Percentiles rank a stretch among this genome's conserved stretches.
Evolutionary conservation across 2,113 vertebrate species (phyloP).

Genomic region (Forbesichthys agassizii): DNA sequence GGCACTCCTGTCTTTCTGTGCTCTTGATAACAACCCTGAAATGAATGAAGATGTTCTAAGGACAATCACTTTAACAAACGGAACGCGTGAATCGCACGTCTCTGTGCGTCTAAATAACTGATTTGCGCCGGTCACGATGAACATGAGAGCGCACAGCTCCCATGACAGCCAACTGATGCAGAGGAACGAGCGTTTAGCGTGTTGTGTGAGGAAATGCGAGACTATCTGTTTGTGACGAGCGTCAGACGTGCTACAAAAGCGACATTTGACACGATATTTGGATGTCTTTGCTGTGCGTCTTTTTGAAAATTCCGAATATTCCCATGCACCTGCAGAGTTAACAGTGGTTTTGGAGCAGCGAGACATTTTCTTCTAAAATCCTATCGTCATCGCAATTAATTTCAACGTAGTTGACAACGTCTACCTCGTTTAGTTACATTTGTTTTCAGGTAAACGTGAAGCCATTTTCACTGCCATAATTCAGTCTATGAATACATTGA

Average conservation of each 20-base stretch:
- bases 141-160: constrained; percentile 31
- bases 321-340: constrained; percentile 52
- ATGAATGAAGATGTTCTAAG: constrained; percentile 27
- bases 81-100: constrained; percentile 1
- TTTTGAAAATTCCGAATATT: constrained; percentile 36
- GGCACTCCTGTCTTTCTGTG: neutral
- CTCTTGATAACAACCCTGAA: constrained; percentile 10
- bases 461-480: constrained; percentile 15
- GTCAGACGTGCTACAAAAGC: constrained; percentile 4
- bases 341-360: constrained; percentile 13
- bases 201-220: constrained; percentile 18
- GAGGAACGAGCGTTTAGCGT: constrained; percentile 26
- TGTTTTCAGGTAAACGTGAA: neutral
- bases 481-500: neutral
- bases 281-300: constrained; percentile 12
- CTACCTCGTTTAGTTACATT: constrained; percentile 32
- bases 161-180: constrained; percentile 46
- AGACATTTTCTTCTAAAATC: constrained; percentile 3
- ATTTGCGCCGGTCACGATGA: constrained; percentile 30
- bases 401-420: constrained; percentile 2
- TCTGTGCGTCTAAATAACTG: constrained; percentile 14
- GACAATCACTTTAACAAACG: constrained; percentile 8
- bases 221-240: constrained; percentile 4
- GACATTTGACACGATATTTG: constrained; percentile 7
- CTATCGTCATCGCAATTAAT: neutral